These are phyloP conservation scores for Procavia capensis DNA, from an alignment of 2,113 vertebrate species.

Conservation along the genomic window DNA sequence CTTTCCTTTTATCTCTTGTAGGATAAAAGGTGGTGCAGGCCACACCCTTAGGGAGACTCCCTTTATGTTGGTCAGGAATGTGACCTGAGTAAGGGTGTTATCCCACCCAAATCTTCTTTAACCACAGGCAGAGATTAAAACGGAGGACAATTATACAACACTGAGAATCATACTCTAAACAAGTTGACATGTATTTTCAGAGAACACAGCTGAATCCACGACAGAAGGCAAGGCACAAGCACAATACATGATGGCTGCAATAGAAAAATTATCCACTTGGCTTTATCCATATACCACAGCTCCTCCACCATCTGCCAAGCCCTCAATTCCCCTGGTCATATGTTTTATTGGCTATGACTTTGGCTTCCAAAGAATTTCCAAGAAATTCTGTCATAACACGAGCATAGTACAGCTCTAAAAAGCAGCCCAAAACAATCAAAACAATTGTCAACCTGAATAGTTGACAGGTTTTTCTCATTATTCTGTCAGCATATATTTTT, in stretches of 20 bases:
- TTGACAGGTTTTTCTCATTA: not conserved
- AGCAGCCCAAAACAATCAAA: not conserved
- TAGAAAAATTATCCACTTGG: not conserved
- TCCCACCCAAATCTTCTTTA: too few relatives aligned
- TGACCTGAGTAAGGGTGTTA: too few relatives aligned
- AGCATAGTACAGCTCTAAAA: not conserved
- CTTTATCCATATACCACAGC: not conserved
- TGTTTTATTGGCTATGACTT: not conserved
- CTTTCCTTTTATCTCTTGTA: too few relatives aligned
- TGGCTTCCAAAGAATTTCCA: not conserved
- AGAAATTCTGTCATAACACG: not conserved
- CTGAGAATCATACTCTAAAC: too few relatives aligned
- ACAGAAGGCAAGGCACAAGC: not conserved
- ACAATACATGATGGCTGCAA: not conserved
- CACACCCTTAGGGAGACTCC: too few relatives aligned
- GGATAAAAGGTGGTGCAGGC: too few relatives aligned
- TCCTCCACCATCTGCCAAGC: not conserved
- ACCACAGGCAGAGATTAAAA: too few relatives aligned
- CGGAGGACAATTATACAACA: too few relatives aligned
- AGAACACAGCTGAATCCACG: too few relatives aligned
- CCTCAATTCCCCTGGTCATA: not conserved
- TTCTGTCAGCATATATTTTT: not conserved
- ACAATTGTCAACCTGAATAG: not conserved
- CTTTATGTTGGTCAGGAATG: too few relatives aligned
- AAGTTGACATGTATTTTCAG: too few relatives aligned